Evolutionary conservation across 2,888 invertebrate species (phyloP).

Genomic region (Drosophila longiperda): DNA sequence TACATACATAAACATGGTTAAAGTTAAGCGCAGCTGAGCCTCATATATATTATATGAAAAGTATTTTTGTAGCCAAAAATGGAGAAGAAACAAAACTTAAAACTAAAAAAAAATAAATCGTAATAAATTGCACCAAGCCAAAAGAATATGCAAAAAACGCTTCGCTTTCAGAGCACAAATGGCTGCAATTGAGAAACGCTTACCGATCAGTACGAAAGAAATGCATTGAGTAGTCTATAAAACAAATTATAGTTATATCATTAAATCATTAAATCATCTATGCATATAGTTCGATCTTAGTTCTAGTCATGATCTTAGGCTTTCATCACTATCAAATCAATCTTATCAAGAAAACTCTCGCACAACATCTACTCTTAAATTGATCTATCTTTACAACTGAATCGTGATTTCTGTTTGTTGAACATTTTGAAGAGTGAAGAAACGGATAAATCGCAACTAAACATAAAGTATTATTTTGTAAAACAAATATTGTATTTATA

Average conservation of each 20-base stretch:
- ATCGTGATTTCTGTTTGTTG: conserved; percentile 46
- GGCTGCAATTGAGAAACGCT: conserved; percentile 72
- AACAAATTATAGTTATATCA: conserved; percentile 15
- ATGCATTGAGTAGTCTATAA: conserved; percentile 47
- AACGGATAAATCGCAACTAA: conserved; percentile 22
- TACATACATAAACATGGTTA: conserved; percentile 36
- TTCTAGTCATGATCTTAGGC: conserved; percentile 47
- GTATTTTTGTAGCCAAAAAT: conserved; percentile 70
- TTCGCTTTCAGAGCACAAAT: conserved; percentile 65
- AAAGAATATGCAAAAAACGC: conserved; percentile 66
- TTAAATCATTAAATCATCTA: conserved; percentile 29
- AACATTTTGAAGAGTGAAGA: conserved; percentile 27
- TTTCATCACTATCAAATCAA: conserved; percentile 24
- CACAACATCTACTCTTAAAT: conserved; percentile 32
- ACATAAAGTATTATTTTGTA: conserved; percentile 74
- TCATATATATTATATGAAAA: conserved; percentile 49
- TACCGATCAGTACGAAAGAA: conserved; percentile 72
- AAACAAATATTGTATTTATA: conserved; percentile 68
- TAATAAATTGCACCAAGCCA: conserved; percentile 67
- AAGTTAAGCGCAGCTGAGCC: conserved; percentile 56
- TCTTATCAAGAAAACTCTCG: conserved; percentile 32
- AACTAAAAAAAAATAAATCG: conserved; percentile 9
- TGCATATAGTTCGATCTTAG: conserved; percentile 31
- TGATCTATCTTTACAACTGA: conserved; percentile 18
- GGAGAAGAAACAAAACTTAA: neutral